Conservation (phyloP, 2,797 vertebrate genomes). For the Hydrolagus colliei region DNA sequence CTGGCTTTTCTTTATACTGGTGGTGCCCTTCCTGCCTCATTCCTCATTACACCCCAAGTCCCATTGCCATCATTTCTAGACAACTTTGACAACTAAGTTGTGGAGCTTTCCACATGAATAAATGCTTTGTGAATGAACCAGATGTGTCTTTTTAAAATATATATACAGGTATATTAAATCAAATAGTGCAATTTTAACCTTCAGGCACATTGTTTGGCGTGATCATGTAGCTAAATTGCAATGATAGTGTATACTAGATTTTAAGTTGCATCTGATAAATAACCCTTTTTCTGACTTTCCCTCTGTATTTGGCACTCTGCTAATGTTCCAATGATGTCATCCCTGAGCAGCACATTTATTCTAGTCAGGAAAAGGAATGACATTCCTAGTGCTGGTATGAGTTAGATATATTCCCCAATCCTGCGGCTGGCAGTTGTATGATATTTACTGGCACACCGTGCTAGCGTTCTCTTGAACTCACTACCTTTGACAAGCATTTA, state of each 20-base stretch:
- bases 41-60: not conserved
- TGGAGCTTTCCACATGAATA: not conserved
- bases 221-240: not conserved
- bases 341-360: not conserved
- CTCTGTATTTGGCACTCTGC: not conserved
- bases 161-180: not conserved
- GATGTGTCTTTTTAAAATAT: not conserved
- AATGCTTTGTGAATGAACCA: not conserved
- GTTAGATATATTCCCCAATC: constrained; percentile 1
- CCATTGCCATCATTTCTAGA: not conserved
- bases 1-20: not conserved
- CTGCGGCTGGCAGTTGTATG: not conserved
- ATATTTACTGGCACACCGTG: not conserved
- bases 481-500: not conserved
- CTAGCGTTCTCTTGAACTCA: not conserved
- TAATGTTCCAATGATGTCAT: not conserved
- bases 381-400: not conserved
- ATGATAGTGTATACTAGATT: not conserved
- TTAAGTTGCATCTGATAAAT: constrained; percentile 7
- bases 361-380: too few species aligned
- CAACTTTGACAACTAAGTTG: not conserved
- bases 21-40: not conserved
- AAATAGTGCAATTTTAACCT: not conserved
- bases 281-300: too few species aligned
- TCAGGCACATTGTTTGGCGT: too few species aligned